Base-by-base conservation (phyloP, 1,140 invertebrate genomes). In the Nasonia giraulti region DNA sequence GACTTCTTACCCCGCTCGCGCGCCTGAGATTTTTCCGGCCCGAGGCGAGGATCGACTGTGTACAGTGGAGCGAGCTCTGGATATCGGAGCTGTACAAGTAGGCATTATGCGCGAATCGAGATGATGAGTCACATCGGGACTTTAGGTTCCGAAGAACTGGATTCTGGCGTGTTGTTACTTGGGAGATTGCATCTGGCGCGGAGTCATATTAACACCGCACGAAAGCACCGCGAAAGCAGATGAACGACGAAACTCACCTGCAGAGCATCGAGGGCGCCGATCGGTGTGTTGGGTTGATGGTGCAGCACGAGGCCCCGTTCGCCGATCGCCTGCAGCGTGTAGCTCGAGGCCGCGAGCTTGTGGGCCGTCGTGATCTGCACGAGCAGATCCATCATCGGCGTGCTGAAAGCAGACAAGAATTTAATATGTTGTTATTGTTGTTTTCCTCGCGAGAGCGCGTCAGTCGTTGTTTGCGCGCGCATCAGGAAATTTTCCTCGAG, bases 381-480 rank as follows among this genome's bases (percentile, higher is more conserved):
- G 85, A 97, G 93, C 40, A 97, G 94, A 91, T 97, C 97, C 95
- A 97, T 96, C 96, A 97, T 97, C 47, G 96, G 96, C 12, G 96
- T 96, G 89, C 96, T 97, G 93, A 83, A 81, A 81, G 11, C 12
- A 55, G 47, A 82, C 6, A 27, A 82, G 8, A 82, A 5, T 47
- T 27, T 77, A 7, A 50, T 12, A 27, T 27, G 1, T 27, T 27
- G 27, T 27, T 27, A 37, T 37, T 6, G 5, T 37, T 37, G 33
- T 44, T 44, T 44, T 44, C 40, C 40, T 10, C 8, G 8, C 2
- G 8, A 44, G 0, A 44, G 0, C 7, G 0, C 40, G 10, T 44
- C 40, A 44, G 40, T 7, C 7, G 40, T 44, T 44, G 40, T 44
- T 44, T 44, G 40, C 40, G 40, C 40, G 40, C 7, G 40, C 40